Conservation (phyloP, 2,797 vertebrate genomes). For the Trichosurus vulpecula region DNA sequence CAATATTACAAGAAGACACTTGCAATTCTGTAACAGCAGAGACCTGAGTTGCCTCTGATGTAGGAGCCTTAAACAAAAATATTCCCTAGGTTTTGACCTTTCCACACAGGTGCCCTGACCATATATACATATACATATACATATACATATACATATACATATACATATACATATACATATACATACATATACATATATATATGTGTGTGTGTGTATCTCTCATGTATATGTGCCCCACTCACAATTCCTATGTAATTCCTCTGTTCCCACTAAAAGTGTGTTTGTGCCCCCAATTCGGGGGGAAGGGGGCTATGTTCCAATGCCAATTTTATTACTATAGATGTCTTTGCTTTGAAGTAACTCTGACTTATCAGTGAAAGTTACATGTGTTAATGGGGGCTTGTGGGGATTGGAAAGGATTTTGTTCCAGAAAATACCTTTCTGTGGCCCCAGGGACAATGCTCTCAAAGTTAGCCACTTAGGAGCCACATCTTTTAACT, state of each 20-base stretch:
- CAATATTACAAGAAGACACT: neutral
- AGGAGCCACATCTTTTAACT: too few species aligned
- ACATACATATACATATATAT: too few species aligned
- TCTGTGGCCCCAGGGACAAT: too few species aligned
- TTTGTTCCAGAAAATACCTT: neutral
- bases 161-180: too few species aligned
- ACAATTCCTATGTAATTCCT: neutral
- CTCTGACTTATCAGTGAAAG: neutral
- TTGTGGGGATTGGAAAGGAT: neutral
- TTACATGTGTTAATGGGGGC: neutral
- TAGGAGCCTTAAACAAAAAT: neutral
- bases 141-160: too few species aligned
- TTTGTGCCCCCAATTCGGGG: neutral
- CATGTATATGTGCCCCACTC: neutral
- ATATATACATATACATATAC: too few species aligned
- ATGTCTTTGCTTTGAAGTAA: neutral
- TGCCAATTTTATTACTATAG: neutral
- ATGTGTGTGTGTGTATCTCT: too few species aligned
- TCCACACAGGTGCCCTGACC: neutral
- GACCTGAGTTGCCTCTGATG: neutral
- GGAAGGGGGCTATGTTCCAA: neutral
- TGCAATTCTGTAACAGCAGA: neutral
- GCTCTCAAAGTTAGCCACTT: too few species aligned
- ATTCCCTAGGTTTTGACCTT: neutral
- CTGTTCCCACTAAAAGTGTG: neutral